Percentiles rank a stretch among this genome's conserved stretches.
These are phyloP conservation scores for Drosophila birchii DNA, from an alignment of 2,888 invertebrate species.

Conservation along the genomic window DNA sequence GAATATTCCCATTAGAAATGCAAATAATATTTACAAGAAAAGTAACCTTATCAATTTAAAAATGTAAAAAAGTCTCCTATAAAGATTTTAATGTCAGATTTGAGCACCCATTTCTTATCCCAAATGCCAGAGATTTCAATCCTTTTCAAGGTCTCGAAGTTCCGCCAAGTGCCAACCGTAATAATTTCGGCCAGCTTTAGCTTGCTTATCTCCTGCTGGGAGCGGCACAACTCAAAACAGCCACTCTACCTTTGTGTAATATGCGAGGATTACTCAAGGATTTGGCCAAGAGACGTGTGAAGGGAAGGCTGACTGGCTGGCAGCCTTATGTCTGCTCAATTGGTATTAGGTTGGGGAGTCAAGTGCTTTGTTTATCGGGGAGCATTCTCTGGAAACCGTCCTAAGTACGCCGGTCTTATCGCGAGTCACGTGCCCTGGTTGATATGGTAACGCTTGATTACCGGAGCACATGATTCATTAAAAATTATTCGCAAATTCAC, in stretches of 20 bases:
- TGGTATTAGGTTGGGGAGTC: conserved; percentile 33
- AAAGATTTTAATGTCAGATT: background rate
- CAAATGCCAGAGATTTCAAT: background rate
- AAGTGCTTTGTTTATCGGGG: conserved; percentile 71
- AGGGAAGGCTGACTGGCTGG: conserved; percentile 21
- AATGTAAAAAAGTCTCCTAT: background rate
- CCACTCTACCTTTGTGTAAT: conserved; percentile 29
- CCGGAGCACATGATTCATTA: conserved; percentile 54
- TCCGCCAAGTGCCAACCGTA: conserved; percentile 3
- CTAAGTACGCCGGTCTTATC: conserved; percentile 56
- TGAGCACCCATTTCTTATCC: background rate
- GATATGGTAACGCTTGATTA: conserved; percentile 32
- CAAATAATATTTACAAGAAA: background rate
- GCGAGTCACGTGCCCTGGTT: conserved; percentile 60
- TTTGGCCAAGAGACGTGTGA: conserved; percentile 25
- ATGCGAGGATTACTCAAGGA: conserved; percentile 49
- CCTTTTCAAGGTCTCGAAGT: conserved; percentile 10
- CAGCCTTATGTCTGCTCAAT: conserved; percentile 49
- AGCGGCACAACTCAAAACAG: conserved; percentile 9
- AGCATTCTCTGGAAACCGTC: conserved; percentile 20
- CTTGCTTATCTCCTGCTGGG: conserved; percentile 28
- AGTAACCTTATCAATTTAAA: background rate
- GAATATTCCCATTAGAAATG: background rate
- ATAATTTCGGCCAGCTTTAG: conserved; percentile 8
- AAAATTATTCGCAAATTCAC: conserved; percentile 30